phyloP scores from a whole-genome alignment of 1,140 invertebrate genomes.

The Aleiodes sp. region DNA sequence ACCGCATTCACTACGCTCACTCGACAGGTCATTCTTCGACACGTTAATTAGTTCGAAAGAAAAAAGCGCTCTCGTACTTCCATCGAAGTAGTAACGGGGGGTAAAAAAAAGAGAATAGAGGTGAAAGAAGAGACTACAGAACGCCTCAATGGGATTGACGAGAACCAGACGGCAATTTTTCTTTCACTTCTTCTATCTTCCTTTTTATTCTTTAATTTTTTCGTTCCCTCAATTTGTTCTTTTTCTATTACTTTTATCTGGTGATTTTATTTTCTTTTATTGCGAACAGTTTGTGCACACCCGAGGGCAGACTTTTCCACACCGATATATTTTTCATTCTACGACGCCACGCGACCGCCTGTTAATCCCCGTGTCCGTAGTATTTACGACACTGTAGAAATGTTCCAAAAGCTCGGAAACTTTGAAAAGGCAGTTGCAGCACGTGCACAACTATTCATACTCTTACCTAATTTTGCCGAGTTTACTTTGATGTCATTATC shows the following conservation, averaged over 20 bases:
- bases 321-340: slow-evolving; percentile 1
- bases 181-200: not conserved
- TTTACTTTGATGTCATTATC: too few relatives aligned
- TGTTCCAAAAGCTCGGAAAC: slow-evolving; percentile 10
- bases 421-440: not conserved
- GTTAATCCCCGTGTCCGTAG: slow-evolving; percentile 2
- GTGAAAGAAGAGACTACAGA: not conserved
- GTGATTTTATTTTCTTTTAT: slow-evolving; percentile 8
- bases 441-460: not conserved
- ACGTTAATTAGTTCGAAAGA: not conserved
- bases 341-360: not conserved
- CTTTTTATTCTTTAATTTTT: not conserved
- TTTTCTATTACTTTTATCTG: too few relatives aligned
- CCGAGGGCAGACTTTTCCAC: not conserved
- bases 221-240: not conserved
- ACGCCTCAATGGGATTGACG: not conserved
- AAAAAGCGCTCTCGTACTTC: not conserved
- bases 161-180: not conserved
- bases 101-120: not conserved
- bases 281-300: not conserved
- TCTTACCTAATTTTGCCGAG: too few relatives aligned
- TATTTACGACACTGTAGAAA: slow-evolving; percentile 12
- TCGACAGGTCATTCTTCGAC: slow-evolving; percentile 7
- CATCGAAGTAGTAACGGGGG: not conserved
- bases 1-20: not conserved